Evolutionary conservation across 2,113 vertebrate genomes (phyloP).

Genomic region (Pachyramphus minor): DNA sequence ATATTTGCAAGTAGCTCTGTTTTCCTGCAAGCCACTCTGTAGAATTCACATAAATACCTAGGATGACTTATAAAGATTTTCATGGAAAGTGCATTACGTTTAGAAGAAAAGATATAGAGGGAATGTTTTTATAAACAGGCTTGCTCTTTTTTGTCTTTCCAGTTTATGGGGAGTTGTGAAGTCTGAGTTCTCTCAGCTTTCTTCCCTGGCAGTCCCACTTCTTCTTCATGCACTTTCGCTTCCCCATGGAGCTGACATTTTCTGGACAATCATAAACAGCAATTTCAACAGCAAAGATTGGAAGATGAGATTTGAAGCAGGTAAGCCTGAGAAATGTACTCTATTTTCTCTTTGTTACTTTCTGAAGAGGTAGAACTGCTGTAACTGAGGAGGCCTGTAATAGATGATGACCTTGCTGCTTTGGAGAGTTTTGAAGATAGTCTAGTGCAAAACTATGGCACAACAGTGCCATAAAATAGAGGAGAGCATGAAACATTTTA

Average conservation of each 20-base stretch:
- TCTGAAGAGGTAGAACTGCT: not conserved
- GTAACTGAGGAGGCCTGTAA: not conserved
- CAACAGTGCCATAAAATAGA: not conserved
- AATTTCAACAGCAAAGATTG: constrained; percentile 98
- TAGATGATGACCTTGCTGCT: not conserved
- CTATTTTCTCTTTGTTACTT: not conserved
- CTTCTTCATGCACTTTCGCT: constrained; percentile 94
- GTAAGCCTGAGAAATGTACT: constrained; percentile 64
- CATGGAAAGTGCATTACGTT: not conserved
- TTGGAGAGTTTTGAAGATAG: not conserved
- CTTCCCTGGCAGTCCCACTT: constrained; percentile 91
- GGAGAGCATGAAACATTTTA: not conserved
- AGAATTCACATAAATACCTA: not conserved
- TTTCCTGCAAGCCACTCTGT: not conserved
- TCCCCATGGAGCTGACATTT: constrained; percentile 94
- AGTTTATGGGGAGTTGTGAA: constrained; percentile 96
- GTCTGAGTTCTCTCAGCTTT: constrained; percentile 96
- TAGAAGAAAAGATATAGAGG: not conserved
- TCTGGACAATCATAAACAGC: constrained; percentile 95
- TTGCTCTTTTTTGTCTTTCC: constrained; percentile 39
- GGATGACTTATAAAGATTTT: not conserved
- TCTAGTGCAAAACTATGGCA: not conserved
- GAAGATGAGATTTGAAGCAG: constrained; percentile 99
- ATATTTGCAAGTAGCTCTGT: not conserved
- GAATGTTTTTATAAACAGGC: not conserved